These are phyloP conservation scores for Bombylius major DNA, from an alignment of 2,888 invertebrate genomes.

Conservation along the genomic window DNA sequence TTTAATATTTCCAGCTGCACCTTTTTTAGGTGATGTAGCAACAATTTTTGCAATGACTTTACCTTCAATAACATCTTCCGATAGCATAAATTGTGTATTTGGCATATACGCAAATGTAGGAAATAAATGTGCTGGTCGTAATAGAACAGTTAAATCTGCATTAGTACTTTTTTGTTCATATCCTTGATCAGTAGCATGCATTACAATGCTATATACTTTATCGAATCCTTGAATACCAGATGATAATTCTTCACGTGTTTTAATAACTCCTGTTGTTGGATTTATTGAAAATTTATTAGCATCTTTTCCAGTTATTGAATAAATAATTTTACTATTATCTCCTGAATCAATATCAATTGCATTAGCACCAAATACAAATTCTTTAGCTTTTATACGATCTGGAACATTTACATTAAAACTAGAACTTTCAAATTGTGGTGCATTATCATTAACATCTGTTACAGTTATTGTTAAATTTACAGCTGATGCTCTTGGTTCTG, in stretches of 20 bases:
- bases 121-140: conserved; percentile 65
- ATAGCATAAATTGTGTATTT: conserved; percentile 59
- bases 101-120: conserved; percentile 62
- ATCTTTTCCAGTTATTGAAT: conserved; percentile 65
- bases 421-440: conserved; percentile 60
- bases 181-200: conserved; percentile 74
- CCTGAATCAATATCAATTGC: conserved; percentile 76
- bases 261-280: conserved; percentile 73
- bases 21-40: conserved; percentile 70
- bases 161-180: conserved; percentile 52
- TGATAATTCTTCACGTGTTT: conserved; percentile 57
- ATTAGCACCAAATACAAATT: conserved; percentile 84
- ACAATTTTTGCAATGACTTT: conserved; percentile 62
- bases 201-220: conserved; percentile 54
- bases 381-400: conserved; percentile 62
- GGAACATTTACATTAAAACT: conserved; percentile 71
- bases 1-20: conserved; percentile 52
- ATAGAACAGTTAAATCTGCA: conserved; percentile 61
- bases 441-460: conserved; percentile 75
- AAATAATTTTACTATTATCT: conserved; percentile 65
- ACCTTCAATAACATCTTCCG: conserved; percentile 69
- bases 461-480: conserved; percentile 71
- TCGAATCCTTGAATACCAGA: conserved; percentile 41
- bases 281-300: conserved; percentile 67
- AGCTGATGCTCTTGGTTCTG: conserved; percentile 69